Conservation (phyloP, 2,888 invertebrate genomes). For the Piscicola geometra region DNA sequence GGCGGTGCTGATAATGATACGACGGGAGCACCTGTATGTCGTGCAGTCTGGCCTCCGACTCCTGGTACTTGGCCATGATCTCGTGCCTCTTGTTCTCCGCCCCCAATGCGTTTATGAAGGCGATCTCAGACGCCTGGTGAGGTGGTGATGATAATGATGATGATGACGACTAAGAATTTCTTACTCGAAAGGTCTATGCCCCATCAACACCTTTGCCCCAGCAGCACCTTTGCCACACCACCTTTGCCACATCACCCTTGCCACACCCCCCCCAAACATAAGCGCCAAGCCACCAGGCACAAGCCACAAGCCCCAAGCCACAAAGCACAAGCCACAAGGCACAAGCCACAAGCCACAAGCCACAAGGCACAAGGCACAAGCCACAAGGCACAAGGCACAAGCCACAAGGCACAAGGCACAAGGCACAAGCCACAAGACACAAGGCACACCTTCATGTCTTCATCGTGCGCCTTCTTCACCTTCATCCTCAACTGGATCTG, state of each 20-base stretch:
- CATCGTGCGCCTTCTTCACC: slow-evolving; percentile 90
- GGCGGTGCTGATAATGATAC: neutral
- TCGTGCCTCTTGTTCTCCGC: slow-evolving; percentile 89
- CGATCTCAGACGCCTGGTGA: slow-evolving; percentile 77
- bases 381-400: no score
- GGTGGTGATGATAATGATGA: neutral
- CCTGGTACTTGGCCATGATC: slow-evolving; percentile 67
- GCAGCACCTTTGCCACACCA: no score
- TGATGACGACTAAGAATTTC: neutral
- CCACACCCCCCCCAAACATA: neutral
- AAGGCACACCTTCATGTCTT: slow-evolving; percentile 74
- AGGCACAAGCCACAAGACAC: no score
- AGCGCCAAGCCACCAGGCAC: no score
- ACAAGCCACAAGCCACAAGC: no score
- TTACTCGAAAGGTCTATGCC: no score
- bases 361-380: no score
- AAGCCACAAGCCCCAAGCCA: no score
- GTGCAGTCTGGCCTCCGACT: slow-evolving; percentile 60
- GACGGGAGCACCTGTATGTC: slow-evolving; percentile 59
- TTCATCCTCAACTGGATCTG: slow-evolving; percentile 67
- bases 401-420: no score
- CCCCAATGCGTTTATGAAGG: slow-evolving; percentile 91
- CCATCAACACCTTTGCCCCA: no score
- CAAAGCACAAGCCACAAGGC: no score
- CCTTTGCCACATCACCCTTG: neutral